These are phyloP conservation scores for Nipponacmea schrenckii DNA, from an alignment of 2,888 invertebrate species.

Conservation along the genomic window DNA sequence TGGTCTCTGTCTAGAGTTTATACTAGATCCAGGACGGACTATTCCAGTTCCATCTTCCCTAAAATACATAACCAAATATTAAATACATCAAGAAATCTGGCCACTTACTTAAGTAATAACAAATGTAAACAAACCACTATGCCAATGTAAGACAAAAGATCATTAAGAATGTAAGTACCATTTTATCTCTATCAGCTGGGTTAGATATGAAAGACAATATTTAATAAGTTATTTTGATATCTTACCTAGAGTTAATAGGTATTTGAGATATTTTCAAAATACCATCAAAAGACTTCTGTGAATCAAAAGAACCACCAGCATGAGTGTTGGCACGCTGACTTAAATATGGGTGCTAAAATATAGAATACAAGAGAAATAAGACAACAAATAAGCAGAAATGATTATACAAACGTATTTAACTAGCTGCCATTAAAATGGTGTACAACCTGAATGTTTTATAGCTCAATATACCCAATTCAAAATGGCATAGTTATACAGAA, in stretches of 20 bases:
- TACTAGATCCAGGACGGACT: constrained; percentile 39
- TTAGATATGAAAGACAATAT: too few relatives aligned
- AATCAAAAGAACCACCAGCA: background rate
- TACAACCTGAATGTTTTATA: too few relatives aligned
- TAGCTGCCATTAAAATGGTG: too few relatives aligned
- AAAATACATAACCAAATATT: background rate
- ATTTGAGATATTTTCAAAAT: constrained; percentile 49
- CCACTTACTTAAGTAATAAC: background rate
- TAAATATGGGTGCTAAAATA: background rate
- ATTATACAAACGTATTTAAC: too few relatives aligned
- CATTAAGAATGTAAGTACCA: too few relatives aligned
- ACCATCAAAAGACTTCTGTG: constrained; percentile 31
- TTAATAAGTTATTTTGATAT: background rate
- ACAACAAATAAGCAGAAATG: too few relatives aligned
- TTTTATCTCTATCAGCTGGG: too few relatives aligned
- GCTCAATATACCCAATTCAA: too few relatives aligned
- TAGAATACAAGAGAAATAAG: background rate
- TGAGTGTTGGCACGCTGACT: constrained; percentile 10
- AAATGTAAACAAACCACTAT: constrained; percentile 4
- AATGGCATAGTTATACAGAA: too few relatives aligned
- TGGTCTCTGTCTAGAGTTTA: constrained; percentile 28
- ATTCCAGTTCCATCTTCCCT: constrained; percentile 16
- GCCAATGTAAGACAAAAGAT: constrained; percentile 21
- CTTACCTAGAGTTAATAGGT: constrained; percentile 42
- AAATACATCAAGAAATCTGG: background rate